Conservation (phyloP, 2,113 vertebrate species). For the Spilogale gracilis region DNA sequence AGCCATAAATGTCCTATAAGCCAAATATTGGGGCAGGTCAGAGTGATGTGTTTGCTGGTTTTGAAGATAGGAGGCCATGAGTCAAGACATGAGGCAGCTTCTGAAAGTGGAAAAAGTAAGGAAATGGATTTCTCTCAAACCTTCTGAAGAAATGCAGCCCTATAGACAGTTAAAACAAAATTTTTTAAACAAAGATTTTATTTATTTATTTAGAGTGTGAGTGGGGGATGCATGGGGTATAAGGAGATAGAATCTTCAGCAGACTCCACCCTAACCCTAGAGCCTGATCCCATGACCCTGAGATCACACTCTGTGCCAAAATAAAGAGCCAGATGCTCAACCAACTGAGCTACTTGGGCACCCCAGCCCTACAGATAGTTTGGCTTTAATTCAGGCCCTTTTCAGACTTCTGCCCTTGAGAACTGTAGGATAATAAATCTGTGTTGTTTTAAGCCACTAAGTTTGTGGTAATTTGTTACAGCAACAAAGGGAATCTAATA, state of each 20-base stretch:
- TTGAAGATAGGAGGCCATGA: background rate
- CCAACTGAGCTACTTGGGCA: background rate
- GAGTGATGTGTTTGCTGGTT: background rate
- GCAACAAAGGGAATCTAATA: background rate
- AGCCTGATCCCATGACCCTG: background rate
- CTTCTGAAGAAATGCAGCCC: background rate
- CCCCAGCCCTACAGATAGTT: background rate
- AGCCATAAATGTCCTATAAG: background rate
- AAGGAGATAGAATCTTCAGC: background rate
- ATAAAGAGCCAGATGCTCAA: background rate
- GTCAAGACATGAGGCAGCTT: background rate
- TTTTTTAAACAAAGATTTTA: too few relatives aligned
- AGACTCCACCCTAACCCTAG: background rate
- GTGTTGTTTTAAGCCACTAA: background rate
- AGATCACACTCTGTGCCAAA: background rate
- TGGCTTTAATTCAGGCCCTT: background rate
- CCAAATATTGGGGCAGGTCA: background rate
- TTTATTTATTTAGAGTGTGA: background rate
- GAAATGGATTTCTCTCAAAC: background rate
- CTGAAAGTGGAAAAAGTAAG: background rate
- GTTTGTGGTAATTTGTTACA: background rate
- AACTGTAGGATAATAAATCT: background rate
- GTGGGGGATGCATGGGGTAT: accelerated
- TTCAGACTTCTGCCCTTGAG: background rate
- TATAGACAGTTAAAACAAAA: background rate